Evolutionary conservation across 2,113 vertebrate genomes (phyloP), one percentile per base, ranked within the genome.

Genomic region (Cisticola juncidis): DNA sequence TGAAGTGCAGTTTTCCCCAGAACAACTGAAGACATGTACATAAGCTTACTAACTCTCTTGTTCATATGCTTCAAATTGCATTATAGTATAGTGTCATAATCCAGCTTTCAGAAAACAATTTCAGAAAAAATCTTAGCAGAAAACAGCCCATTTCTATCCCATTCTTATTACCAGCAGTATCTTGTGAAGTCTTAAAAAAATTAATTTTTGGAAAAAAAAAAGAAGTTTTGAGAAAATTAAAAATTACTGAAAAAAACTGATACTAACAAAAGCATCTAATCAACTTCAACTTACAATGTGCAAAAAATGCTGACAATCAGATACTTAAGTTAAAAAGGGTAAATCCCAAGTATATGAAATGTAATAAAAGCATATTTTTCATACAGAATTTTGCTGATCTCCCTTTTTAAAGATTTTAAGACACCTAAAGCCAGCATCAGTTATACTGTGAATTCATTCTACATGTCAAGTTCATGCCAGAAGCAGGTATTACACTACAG

Each of bases 401-500:
- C 40, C 22, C 81, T 88, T 94, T 96, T 44, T 26, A 42, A 95
- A 57, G 28, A 31, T 23, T 56, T 87, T 89, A 68, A 79, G 47
- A 47, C 21, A 70, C 21, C 19, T 36, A 51, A 50, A 93, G 65
- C 69, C 93, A 97, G 80, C 38, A 84, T 74, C 85, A 83, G 74
- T 60, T 95, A 69, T 15, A 91, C 10, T 60, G 50, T 92, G 87
- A 76, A 86, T 73, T 95, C 77, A 64, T 81, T 97, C 84, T 95
- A n/a, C 15, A 33, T 28, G 71, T 81, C 83, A 95, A 87, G 79
- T 92, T 86, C 89, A 78, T 74, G 88, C 53, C 92, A 95, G 95
- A 92, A 97, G 93, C 82, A 95, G 68, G 42, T 81, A 62, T 84
- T 95, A 90, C 80, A 62, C 94, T 83, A 88, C 47, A 95, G 91